phyloP scores from a whole-genome alignment of 2,888 invertebrate genomes.

The Ypsolopha scabrella region DNA sequence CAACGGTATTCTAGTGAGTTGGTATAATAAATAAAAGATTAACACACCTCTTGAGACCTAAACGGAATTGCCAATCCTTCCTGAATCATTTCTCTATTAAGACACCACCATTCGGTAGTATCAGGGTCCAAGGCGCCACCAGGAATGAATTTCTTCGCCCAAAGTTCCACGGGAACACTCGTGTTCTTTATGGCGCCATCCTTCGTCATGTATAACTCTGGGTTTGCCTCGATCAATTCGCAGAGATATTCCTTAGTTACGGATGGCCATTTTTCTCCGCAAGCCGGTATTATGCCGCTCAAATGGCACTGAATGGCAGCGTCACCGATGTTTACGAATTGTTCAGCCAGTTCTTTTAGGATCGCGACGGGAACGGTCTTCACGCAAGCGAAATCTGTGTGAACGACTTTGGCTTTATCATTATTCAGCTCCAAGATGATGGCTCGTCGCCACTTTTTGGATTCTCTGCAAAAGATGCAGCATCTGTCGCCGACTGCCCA shows the following conservation, averaged over 20 bases:
- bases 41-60: constrained; percentile 32
- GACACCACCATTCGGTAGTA: constrained; percentile 71
- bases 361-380: constrained; percentile 51
- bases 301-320: constrained; percentile 77
- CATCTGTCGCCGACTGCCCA: constrained; percentile 69
- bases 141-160: constrained; percentile 72
- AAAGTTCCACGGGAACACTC: constrained; percentile 73
- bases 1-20: neutral
- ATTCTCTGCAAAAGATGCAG: constrained; percentile 46
- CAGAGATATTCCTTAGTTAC: constrained; percentile 72
- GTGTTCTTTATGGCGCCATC: constrained; percentile 54
- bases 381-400: constrained; percentile 74
- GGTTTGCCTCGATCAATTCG: constrained; percentile 62
- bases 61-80: constrained; percentile 72
- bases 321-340: constrained; percentile 63
- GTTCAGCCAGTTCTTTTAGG: constrained; percentile 60
- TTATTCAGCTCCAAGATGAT: constrained; percentile 47
- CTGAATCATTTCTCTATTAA: constrained; percentile 75
- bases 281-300: constrained; percentile 77
- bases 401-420: constrained; percentile 63
- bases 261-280: constrained; percentile 73
- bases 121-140: constrained; percentile 77
- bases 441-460: constrained; percentile 75
- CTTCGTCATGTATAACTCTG: constrained; percentile 65
- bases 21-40: neutral